Evolutionary conservation across 2,113 vertebrate species (phyloP).

Genomic region (Proteles cristata): DNA sequence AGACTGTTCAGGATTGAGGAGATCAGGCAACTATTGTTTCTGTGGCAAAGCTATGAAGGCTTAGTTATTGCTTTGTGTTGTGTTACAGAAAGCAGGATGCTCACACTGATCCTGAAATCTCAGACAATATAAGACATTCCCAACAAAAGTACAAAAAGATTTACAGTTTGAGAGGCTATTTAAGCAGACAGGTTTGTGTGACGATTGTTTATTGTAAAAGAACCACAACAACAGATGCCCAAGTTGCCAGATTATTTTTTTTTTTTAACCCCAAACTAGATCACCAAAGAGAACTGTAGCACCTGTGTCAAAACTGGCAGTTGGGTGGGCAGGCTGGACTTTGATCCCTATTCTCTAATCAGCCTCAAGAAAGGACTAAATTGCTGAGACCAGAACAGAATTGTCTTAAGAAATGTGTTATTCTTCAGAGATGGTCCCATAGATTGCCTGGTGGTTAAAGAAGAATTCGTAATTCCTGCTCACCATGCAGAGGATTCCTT

Average conservation of each 20-base stretch:
- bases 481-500: neutral
- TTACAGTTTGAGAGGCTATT: neutral
- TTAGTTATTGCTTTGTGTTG: neutral
- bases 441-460: neutral
- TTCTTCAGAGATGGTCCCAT: neutral
- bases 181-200: neutral
- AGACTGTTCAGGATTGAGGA: neutral
- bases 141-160: neutral
- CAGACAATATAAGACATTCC: neutral
- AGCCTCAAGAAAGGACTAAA: neutral
- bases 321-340: too few relatives aligned
- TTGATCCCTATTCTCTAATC: neutral
- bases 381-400: neutral
- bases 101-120: neutral
- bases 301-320: neutral
- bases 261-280: neutral
- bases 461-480: neutral
- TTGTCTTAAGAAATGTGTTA: neutral
- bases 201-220: slow-evolving; percentile 31
- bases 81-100: neutral
- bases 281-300: neutral
- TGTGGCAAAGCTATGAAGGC: neutral
- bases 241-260: neutral
- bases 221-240: neutral
- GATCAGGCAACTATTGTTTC: neutral